Evolutionary conservation across 2,797 vertebrate genomes (phyloP), one percentile per base, ranked within the genome.

Genomic region (Falco novaeseelandiae): DNA sequence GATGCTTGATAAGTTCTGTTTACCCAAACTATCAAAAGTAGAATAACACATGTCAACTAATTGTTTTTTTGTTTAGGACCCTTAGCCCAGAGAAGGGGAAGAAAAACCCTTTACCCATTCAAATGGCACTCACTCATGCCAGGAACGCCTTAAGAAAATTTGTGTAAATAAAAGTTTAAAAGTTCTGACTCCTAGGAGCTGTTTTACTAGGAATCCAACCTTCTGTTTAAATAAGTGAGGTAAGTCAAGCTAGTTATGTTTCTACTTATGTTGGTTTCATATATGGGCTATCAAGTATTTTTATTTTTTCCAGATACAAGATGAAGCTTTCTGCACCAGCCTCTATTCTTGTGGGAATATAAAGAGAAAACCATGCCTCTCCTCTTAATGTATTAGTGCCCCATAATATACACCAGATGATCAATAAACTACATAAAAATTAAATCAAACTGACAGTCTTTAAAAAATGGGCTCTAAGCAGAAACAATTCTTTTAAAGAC

Each of bases 341-440:
- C 88, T 91, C 95, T 96, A 52, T 74, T 95, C 96, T 96, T 97
- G 72, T 85, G 96, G 96, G 96, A 97, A 92, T 97, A 96, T 93
- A 92, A 97, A 97, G 85, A 96, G 90, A 97, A 97, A 97, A 95
- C 95, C 93, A 87, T 95, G 94, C 96, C 93, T 97, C 92, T 83
- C 89, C 97, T 93, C 96, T 88, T 94, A 97, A 95, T 92, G 89
- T 93, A 98, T 97, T 96, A 97, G 96, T 96, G 89, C 93, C 93
- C 90, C 73, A 6, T 98, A 98, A 98, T 97, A 92, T 26, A 92
- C 96, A 97, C 97, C 98, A 98, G 97, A 98, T 98, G 97, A 98
- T 98, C 96, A 97, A 98, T 97, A 98, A 97, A 97, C 90, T 90
- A 57, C 69, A 93, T 65, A 97, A 97, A 98, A 98, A 97, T 98